A percentile compares a stretch with the other conserved stretches of the same genome.
phyloP scores from a whole-genome alignment of 2,888 invertebrate genomes.

The Trilocha varians region DNA sequence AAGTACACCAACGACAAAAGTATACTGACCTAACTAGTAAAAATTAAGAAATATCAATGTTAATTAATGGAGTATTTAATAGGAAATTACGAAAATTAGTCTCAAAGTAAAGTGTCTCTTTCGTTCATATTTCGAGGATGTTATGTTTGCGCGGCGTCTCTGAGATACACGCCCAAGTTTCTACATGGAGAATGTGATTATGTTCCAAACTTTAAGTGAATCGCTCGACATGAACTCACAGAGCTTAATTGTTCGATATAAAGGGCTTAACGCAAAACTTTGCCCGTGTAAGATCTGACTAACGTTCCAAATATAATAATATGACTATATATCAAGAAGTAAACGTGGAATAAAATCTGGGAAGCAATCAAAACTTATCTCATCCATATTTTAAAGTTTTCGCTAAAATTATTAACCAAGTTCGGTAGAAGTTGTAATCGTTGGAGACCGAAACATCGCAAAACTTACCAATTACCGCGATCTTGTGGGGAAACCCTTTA shows the following conservation, averaged over 20 bases:
- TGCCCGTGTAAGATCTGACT: constrained; percentile 39
- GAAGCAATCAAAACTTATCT: background rate
- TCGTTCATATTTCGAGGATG: constrained; percentile 12
- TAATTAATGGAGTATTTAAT: constrained; percentile 22
- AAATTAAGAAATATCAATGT: constrained; percentile 21
- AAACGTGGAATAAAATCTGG: background rate
- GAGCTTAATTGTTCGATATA: constrained; percentile 59
- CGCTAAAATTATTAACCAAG: constrained; percentile 4
- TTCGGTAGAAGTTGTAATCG: constrained; percentile 1
- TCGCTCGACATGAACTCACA: constrained; percentile 56
- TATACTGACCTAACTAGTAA: too few relatives aligned
- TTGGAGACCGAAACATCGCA: constrained; percentile 14
- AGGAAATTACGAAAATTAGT: constrained; percentile 22
- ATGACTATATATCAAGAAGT: background rate
- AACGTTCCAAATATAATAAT: constrained; percentile 9
- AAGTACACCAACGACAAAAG: too few relatives aligned
- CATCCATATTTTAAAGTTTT: background rate
- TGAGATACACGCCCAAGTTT: constrained; percentile 36
- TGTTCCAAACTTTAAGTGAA: constrained; percentile 57
- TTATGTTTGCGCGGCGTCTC: constrained; percentile 16
- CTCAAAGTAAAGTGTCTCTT: constrained; percentile 27
- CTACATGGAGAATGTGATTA: constrained; percentile 53
- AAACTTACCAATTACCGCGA: constrained; percentile 31
- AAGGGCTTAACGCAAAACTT: constrained; percentile 50
- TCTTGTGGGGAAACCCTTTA: constrained; percentile 23